Conservation (phyloP, 2,888 invertebrate genomes). For the Tetanocera ferruginea region DNA sequence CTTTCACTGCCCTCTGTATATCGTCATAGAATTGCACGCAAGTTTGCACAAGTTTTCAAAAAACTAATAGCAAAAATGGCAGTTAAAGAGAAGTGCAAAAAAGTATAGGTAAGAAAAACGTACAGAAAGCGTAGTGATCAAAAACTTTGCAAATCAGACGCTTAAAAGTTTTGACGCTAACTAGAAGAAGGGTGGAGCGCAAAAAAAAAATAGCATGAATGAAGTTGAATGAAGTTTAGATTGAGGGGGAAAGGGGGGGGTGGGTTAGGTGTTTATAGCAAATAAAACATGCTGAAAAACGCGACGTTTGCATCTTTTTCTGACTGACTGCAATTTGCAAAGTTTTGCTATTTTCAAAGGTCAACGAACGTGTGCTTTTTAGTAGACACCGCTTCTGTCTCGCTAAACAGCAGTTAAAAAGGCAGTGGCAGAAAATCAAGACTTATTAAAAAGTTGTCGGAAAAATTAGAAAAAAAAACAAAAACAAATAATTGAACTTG, state of each 20-base stretch:
- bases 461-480: background rate
- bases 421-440: background rate
- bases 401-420: background rate
- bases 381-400: background rate
- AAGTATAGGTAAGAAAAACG: background rate
- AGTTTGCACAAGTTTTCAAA: slow-evolving; percentile 4
- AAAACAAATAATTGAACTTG: too few relatives aligned
- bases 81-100: background rate
- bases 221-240: background rate
- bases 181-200: background rate
- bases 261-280: background rate
- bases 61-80: background rate
- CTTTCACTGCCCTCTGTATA: background rate
- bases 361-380: slow-evolving; percentile 6
- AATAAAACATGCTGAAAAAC: slow-evolving; percentile 2
- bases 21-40: background rate
- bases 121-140: background rate
- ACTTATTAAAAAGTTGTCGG: slow-evolving; percentile 19
- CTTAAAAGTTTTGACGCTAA: slow-evolving; percentile 32
- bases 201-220: background rate
- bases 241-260: background rate
- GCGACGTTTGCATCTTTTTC: slow-evolving; percentile 23
- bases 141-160: slow-evolving; percentile 35
- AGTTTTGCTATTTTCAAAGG: slow-evolving; percentile 1
- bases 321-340: slow-evolving; percentile 26